Evolutionary conservation across 2,113 vertebrate genomes (phyloP).

Genomic region (Setophaga petechia): DNA sequence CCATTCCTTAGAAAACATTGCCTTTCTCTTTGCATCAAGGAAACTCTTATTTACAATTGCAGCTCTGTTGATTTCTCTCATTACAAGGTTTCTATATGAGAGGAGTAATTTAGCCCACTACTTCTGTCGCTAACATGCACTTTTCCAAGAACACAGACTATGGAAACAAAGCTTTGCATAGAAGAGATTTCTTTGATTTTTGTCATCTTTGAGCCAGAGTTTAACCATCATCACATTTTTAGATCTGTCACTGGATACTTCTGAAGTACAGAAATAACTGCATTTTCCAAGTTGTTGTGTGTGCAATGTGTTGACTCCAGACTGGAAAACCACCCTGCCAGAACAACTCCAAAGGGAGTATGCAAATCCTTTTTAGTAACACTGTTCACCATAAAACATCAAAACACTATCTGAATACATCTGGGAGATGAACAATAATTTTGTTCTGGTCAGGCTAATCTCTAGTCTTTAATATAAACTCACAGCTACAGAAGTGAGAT

Average conservation of each 20-base stretch:
- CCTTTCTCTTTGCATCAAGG: neutral
- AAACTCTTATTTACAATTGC: neutral
- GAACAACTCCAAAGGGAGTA: constrained; percentile 44
- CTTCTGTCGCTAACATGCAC: neutral
- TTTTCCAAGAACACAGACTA: constrained; percentile 18
- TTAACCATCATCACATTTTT: constrained; percentile 31
- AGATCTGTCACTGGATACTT: constrained; percentile 50
- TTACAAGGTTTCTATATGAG: neutral
- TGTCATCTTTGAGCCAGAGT: constrained; percentile 38
- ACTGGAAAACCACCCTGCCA: constrained; percentile 36
- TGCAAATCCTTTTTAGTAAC: constrained; percentile 37
- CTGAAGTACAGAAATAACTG: constrained; percentile 35
- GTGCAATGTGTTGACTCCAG: neutral
- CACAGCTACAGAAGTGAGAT: neutral
- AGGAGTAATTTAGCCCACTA: neutral
- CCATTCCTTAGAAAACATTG: neutral
- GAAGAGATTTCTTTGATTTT: constrained; percentile 38
- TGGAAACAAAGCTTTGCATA: constrained; percentile 26
- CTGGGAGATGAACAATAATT: constrained; percentile 42
- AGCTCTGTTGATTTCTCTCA: constrained; percentile 1
- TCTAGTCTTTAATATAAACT: constrained; percentile 13
- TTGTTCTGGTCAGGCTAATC: constrained; percentile 11
- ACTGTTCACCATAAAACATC: constrained; percentile 31
- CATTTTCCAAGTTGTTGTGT: neutral
- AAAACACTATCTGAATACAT: constrained; percentile 26